These are phyloP conservation scores for Chiloscyllium punctatum DNA, from an alignment of 2,797 vertebrate species.

Conservation along the genomic window DNA sequence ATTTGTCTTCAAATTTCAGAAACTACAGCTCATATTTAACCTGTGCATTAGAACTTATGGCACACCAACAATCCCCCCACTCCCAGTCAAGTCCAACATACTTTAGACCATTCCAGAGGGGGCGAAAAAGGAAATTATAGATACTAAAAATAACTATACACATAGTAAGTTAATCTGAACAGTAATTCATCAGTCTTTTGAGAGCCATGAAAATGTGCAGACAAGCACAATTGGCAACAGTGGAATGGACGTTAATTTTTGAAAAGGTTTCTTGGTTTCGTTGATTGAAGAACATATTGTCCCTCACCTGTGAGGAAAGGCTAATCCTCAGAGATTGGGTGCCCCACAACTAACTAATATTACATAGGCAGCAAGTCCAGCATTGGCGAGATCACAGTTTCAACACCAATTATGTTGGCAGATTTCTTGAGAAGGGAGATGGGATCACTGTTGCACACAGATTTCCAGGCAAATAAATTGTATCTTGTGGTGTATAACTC, in stretches of 20 bases:
- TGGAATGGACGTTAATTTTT: background rate
- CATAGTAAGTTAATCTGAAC: background rate
- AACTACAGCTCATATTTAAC: background rate
- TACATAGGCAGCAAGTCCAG: background rate
- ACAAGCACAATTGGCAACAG: background rate
- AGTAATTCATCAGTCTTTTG: background rate
- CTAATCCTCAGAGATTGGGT: background rate
- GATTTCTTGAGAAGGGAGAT: background rate
- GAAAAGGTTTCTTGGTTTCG: background rate
- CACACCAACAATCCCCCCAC: background rate
- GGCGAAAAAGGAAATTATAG: background rate
- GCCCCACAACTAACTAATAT: background rate
- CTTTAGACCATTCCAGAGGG: background rate
- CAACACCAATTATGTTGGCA: background rate
- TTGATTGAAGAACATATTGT: background rate
- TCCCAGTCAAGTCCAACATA: background rate
- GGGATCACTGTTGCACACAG: background rate
- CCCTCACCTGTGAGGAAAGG: background rate
- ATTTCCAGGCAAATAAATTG: background rate
- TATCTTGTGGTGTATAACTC: background rate
- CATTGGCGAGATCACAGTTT: background rate
- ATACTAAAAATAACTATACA: background rate
- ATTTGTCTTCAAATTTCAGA: background rate
- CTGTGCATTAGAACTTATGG: background rate
- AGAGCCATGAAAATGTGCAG: slow-evolving; percentile 2